Evolutionary conservation across 2,113 vertebrate species (phyloP).

Genomic region (Peucedramus taeniatus): DNA sequence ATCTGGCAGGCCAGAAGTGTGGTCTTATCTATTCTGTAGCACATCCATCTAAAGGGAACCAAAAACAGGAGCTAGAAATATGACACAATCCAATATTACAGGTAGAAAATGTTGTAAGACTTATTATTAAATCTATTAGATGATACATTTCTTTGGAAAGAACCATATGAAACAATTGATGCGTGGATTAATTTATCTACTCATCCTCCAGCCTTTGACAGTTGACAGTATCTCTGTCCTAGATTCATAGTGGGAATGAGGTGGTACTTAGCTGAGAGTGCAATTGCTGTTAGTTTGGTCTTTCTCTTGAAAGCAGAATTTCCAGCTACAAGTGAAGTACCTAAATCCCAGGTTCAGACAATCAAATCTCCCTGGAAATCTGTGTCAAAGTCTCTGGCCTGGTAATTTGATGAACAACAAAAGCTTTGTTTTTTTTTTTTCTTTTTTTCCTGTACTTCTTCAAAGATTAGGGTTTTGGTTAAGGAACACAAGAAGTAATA

Average conservation of each 20-base stretch:
- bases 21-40: constrained; percentile 10
- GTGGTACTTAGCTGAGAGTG: background rate
- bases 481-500: background rate
- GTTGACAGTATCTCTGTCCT: background rate
- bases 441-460: background rate
- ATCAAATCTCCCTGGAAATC: background rate
- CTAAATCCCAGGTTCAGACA: background rate
- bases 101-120: background rate
- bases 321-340: background rate
- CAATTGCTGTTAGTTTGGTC: background rate
- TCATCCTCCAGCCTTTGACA: background rate
- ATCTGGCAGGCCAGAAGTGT: constrained; percentile 35
- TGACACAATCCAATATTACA: background rate
- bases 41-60: constrained; percentile 1
- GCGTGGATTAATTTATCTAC: constrained; percentile 11
- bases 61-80: background rate
- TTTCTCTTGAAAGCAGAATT: background rate
- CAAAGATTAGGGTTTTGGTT: background rate
- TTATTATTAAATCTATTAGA: constrained; percentile 22
- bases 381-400: background rate
- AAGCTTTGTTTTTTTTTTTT: background rate
- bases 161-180: background rate
- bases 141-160: background rate
- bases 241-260: background rate
- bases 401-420: background rate